Percentiles rank a stretch among this genome's conserved stretches.
These are phyloP conservation scores for Drosophila ezoana DNA, from an alignment of 2,888 invertebrate species.

Conservation along the genomic window DNA sequence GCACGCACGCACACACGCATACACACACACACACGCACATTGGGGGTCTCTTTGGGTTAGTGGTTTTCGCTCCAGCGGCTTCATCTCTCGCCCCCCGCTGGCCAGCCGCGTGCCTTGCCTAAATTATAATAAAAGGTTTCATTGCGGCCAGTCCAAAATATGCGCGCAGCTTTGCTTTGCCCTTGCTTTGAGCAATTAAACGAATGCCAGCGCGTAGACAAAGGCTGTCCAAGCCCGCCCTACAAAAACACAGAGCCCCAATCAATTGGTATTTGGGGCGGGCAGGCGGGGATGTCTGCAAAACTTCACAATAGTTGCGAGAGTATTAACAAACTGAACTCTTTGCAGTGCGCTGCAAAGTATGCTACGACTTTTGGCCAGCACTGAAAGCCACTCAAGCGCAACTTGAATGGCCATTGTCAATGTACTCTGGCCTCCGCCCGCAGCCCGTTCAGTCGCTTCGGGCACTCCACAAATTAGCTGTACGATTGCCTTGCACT, in stretches of 20 bases:
- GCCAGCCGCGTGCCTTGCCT: conserved; percentile 60
- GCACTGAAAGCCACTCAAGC: conserved; percentile 60
- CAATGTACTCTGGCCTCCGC: conserved; percentile 8
- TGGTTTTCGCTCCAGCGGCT: conserved; percentile 65
- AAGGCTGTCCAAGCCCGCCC: conserved; percentile 12
- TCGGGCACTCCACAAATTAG: conserved; percentile 63
- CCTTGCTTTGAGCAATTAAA: conserved; percentile 71
- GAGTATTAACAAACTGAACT: conserved; percentile 37
- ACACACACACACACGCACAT: conserved; percentile 1
- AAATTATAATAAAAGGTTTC: conserved; percentile 77
- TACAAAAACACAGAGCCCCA: conserved; percentile 3
- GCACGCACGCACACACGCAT: conserved; percentile 53
- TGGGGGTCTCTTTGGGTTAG: conserved; percentile 41
- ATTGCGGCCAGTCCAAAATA: conserved; percentile 64
- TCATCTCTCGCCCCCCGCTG: conserved; percentile 9
- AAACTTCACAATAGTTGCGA: conserved; percentile 49
- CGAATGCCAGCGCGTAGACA: conserved; percentile 48
- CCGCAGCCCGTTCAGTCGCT: neutral
- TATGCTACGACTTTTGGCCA: conserved; percentile 57
- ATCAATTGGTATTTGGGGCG: conserved; percentile 37
- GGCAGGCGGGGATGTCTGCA: neutral
- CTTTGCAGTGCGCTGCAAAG: conserved; percentile 44
- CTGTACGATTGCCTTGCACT: conserved; percentile 72
- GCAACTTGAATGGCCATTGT: conserved; percentile 57
- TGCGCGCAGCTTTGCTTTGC: conserved; percentile 46